Base-by-base conservation (phyloP, 2,888 invertebrate species). In the Sthenelais limicola region DNA sequence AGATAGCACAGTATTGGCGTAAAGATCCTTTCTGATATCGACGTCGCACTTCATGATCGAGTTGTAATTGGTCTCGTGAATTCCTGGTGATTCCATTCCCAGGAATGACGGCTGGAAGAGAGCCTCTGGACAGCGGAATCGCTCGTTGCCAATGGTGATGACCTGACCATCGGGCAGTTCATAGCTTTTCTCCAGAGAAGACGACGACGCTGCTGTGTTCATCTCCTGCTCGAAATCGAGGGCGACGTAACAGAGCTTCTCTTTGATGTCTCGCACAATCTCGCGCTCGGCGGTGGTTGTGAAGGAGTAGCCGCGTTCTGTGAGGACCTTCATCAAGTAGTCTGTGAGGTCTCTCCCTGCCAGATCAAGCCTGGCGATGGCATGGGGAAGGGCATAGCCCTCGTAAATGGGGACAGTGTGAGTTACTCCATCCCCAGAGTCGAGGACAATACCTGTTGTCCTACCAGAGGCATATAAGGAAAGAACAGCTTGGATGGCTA, bases 381-480 rank as follows among this genome's bases (percentile, higher is more conserved):
- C 66, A 32, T 77, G 74, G 56, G 78, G 77, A 38, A 77, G 69
- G 47, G 74, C 75, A 66, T 78, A 77, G 58, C 78, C 78, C 82
- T 71, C 81, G 70, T 96, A 96, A 91, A 96, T 95, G 88, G 96
- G 96, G 76, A 96, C 95, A 71, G 96, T 95, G 92, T 96, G 96
- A 70, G 96, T 95, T 79, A 96, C 96, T 56, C 82, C 82, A 71
- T 82, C 82, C 18, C 82, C 82, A 35, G 82, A 79, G 70, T 82
- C 82, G 18, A 81, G 76, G 21, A 82, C 82, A 33, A 82, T 74
- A 18, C 82, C 82, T 9, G 96, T 96, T 90, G 96, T 96, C 91
- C 96, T 94, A 54, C 82, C 82, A 21, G 82, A 81, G 18, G 82
- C 79, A 71, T 82, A 82, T 43, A 82, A 78, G 96, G n/a, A n/a